Evolutionary conservation across 2,113 vertebrate genomes (phyloP).

Genomic region (Laticauda colubrina): DNA sequence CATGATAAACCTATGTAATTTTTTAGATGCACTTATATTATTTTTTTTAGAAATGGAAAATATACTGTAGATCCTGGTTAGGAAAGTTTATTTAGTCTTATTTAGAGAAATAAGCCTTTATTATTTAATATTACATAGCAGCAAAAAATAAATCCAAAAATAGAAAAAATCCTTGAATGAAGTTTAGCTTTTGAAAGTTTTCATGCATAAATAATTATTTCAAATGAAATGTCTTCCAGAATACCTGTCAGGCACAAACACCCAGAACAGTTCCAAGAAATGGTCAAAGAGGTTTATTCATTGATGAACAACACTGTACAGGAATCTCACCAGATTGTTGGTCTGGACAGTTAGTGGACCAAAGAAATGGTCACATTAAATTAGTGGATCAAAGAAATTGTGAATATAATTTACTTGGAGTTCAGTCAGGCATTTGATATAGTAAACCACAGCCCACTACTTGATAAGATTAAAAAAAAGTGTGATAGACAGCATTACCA

Average conservation of each 20-base stretch:
- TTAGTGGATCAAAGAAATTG: not conserved
- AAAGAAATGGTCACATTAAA: not conserved
- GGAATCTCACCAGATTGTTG: not conserved
- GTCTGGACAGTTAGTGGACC: not conserved
- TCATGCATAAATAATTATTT: not conserved
- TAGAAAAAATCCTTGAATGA: not conserved
- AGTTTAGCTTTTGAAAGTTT: not conserved
- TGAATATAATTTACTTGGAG: not conserved
- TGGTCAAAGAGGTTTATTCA: not conserved
- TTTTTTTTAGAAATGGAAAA: not conserved
- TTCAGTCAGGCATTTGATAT: not conserved
- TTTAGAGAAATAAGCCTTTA: not conserved
- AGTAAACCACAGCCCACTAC: not conserved
- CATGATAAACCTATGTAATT: slow-evolving; percentile 2
- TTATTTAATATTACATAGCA: not conserved
- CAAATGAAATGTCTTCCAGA: not conserved
- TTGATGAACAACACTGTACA: not conserved
- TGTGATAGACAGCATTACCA: not conserved
- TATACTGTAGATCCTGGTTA: not conserved
- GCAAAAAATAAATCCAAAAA: not conserved
- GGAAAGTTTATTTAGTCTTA: not conserved
- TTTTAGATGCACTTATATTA: slow-evolving; percentile 16
- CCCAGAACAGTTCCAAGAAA: not conserved
- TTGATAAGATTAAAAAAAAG: too few relatives aligned
- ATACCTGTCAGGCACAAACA: not conserved